Evolutionary conservation across 2,888 invertebrate species (phyloP).

Genomic region (Cryptocephalus primarius): DNA sequence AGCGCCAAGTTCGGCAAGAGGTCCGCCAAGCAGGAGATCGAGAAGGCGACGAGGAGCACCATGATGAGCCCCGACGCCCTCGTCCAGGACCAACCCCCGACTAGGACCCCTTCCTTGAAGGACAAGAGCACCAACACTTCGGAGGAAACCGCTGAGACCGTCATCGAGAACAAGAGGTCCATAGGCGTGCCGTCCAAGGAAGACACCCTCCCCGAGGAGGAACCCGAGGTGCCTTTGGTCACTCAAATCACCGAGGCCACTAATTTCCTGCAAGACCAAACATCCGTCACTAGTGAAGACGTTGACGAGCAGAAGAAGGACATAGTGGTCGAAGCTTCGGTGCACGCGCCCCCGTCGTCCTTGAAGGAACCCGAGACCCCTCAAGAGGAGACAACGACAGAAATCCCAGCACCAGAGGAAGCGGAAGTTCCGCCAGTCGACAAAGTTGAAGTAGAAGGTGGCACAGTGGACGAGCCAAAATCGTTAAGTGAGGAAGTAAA

Average conservation of each 20-base stretch:
- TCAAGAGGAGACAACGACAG: constrained; percentile 14
- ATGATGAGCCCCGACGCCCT: neutral
- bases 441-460: too few species aligned
- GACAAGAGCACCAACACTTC: constrained; percentile 22
- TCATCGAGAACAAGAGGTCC: constrained; percentile 11
- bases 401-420: too few species aligned
- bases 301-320: constrained; percentile 24
- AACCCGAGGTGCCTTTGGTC: too few species aligned
- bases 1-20: constrained; percentile 24
- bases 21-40: constrained; percentile 12
- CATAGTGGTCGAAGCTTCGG: constrained; percentile 31
- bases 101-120: constrained; percentile 1
- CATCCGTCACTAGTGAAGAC: constrained; percentile 30
- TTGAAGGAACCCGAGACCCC: constrained; percentile 18
- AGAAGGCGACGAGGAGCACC: constrained; percentile 3
- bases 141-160: constrained; percentile 16
- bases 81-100: neutral
- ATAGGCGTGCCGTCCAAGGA: neutral
- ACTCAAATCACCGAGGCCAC: neutral
- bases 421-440: neutral
- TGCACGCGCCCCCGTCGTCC: constrained; percentile 32
- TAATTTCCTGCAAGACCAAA: constrained; percentile 17
- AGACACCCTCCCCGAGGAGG: neutral
- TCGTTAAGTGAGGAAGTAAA: neutral
- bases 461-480: too few species aligned